Conservation (phyloP, 2,888 invertebrate species). For the Hydropsyche betteni region DNA sequence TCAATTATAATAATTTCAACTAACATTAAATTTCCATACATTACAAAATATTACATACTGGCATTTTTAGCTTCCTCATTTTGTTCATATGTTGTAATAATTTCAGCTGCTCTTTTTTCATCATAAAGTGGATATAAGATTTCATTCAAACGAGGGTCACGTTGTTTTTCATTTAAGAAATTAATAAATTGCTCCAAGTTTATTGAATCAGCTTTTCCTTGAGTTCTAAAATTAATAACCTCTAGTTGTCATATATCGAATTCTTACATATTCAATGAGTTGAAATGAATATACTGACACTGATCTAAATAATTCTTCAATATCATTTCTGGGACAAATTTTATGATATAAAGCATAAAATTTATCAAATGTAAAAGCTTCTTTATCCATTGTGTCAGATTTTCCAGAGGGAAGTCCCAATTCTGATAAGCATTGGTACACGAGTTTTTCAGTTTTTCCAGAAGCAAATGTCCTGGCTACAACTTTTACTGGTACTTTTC, state of each 20-base stretch:
- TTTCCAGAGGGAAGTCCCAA: constrained; percentile 93
- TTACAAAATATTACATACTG: constrained; percentile 64
- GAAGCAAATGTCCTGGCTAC: constrained; percentile 98
- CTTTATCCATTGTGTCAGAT: constrained; percentile 94
- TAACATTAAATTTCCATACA: no score
- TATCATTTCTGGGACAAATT: constrained; percentile 98
- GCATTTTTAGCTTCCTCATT: constrained; percentile 77
- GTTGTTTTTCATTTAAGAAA: constrained; percentile 96
- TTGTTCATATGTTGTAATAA: constrained; percentile 92
- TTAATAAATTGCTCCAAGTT: constrained; percentile 87
- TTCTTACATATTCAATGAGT: constrained; percentile 7
- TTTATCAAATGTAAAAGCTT: constrained; percentile 97
- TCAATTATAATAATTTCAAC: neutral
- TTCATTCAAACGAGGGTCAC: constrained; percentile 98
- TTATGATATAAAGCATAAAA: constrained; percentile 98
- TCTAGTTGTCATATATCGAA: neutral
- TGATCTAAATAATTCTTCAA: constrained; percentile 95
- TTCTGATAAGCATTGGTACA: constrained; percentile 95
- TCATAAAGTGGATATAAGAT: constrained; percentile 98
- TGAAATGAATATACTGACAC: constrained; percentile 75
- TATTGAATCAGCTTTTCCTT: constrained; percentile 89
- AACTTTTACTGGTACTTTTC: constrained; percentile 96
- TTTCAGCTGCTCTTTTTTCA: constrained; percentile 90
- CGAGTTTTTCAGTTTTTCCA: constrained; percentile 98
- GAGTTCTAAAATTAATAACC: constrained; percentile 72